phyloP scores from a whole-genome alignment of 1,140 invertebrate genomes.

The Ganaspis sp. region DNA sequence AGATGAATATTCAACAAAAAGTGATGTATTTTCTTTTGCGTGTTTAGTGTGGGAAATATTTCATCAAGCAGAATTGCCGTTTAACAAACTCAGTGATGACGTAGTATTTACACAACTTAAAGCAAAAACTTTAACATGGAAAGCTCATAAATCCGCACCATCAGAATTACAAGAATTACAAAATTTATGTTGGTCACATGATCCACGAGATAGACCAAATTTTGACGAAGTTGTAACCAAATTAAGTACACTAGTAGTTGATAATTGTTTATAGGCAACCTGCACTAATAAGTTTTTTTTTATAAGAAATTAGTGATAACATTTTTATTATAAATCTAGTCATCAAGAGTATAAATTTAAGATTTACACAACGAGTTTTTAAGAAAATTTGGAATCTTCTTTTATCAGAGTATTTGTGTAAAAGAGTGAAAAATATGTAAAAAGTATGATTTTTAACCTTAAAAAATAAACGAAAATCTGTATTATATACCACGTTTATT shows the following conservation, averaged over 20 bases:
- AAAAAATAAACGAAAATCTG: no score
- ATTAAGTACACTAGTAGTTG: constrained; percentile 69
- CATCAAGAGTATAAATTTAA: background rate
- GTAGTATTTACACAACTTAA: constrained; percentile 85
- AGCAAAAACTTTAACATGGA: constrained; percentile 81
- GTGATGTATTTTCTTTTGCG: constrained; percentile 95
- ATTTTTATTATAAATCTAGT: background rate
- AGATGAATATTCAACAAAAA: constrained; percentile 94
- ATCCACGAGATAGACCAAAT: constrained; percentile 81
- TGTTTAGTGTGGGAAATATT: constrained; percentile 95
- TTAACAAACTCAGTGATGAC: constrained; percentile 87
- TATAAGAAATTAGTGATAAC: background rate
- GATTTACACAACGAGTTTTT: background rate
- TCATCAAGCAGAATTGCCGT: constrained; percentile 90
- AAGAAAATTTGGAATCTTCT: no score
- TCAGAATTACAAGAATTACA: constrained; percentile 79
- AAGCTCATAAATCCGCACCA: constrained; percentile 80
- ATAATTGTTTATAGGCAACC: constrained; percentile 63
- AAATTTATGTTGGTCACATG: constrained; percentile 80
- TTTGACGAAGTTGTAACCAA: constrained; percentile 76
- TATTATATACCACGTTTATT: no score
- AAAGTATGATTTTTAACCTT: no score
- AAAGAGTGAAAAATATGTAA: no score
- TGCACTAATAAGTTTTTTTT: background rate
- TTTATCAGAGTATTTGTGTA: no score